A percentile compares a stretch with the other conserved stretches of the same genome.
Conservation (phyloP, 2,888 invertebrate genomes). For the Empis livida region DNA sequence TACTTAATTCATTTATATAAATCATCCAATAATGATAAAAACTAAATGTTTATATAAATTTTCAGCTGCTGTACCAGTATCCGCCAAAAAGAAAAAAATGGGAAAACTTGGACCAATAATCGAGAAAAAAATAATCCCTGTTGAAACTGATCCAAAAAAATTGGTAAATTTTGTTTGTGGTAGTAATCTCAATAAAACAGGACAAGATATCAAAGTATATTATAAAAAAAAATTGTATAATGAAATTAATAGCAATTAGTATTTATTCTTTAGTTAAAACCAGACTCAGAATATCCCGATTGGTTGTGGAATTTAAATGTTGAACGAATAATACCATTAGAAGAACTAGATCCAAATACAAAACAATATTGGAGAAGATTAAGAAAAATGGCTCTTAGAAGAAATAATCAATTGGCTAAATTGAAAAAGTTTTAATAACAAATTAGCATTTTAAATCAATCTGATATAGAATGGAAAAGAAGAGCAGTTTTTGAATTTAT, state of each 20-base stretch:
- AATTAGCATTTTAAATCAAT: background rate
- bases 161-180: slow-evolving; percentile 72
- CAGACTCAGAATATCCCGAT: slow-evolving; percentile 75
- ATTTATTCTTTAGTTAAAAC: slow-evolving; percentile 37
- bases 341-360: slow-evolving; percentile 63
- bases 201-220: slow-evolving; percentile 62
- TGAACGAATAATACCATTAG: slow-evolving; percentile 48
- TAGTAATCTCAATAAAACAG: slow-evolving; percentile 65
- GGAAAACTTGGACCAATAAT: slow-evolving; percentile 47
- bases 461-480: background rate
- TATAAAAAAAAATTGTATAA: background rate
- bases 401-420: slow-evolving; percentile 49
- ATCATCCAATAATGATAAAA: too few relatives aligned
- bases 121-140: slow-evolving; percentile 62
- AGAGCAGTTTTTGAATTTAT: too few relatives aligned
- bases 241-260: background rate
- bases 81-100: slow-evolving; percentile 44
- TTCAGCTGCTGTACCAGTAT: slow-evolving; percentile 1
- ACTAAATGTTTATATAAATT: too few relatives aligned
- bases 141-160: slow-evolving; percentile 70
- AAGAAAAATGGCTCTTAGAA: slow-evolving; percentile 47
- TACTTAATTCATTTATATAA: too few relatives aligned
- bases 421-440: slow-evolving; percentile 43
- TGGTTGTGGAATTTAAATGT: slow-evolving; percentile 77
- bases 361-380: slow-evolving; percentile 73